Evolutionary conservation across 2,888 invertebrate species (phyloP).

Genomic region (Ennomos erosarius): DNA sequence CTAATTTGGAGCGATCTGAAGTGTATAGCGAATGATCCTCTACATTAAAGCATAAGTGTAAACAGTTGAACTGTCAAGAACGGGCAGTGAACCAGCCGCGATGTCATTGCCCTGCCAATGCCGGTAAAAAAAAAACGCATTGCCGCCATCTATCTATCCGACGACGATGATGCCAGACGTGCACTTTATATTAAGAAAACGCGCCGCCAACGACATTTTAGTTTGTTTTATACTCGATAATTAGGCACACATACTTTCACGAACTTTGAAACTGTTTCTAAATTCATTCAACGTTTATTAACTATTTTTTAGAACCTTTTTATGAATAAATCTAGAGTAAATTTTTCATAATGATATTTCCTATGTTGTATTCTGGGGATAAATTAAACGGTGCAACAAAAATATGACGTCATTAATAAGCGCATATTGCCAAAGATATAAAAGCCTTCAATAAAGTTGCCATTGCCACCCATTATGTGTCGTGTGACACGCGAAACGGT

Average conservation of each 20-base stretch:
- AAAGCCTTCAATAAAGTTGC: slow-evolving; percentile 42
- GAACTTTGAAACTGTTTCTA: not conserved
- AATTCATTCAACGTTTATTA: not conserved
- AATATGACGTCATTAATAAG: slow-evolving; percentile 6
- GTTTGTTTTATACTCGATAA: slow-evolving; percentile 17
- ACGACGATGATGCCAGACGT: slow-evolving; percentile 61
- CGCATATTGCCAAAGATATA: slow-evolving; percentile 31
- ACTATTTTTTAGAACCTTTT: no score
- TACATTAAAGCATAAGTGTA: slow-evolving; percentile 70
- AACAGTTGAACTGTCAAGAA: slow-evolving; percentile 85
- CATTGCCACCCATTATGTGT: slow-evolving; percentile 65
- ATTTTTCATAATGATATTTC: slow-evolving; percentile 13
- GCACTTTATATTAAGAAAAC: slow-evolving; percentile 59
- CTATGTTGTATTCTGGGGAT: not conserved
- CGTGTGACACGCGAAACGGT: slow-evolving; percentile 71
- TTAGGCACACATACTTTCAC: not conserved
- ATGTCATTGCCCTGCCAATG: slow-evolving; percentile 82
- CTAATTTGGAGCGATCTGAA: slow-evolving; percentile 52
- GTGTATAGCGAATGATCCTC: slow-evolving; percentile 68
- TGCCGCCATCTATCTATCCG: slow-evolving; percentile 72
- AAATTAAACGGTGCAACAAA: slow-evolving; percentile 21
- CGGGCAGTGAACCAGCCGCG: slow-evolving; percentile 80
- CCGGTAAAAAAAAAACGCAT: slow-evolving; percentile 80
- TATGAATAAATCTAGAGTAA: not conserved
- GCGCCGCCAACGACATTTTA: slow-evolving; percentile 7